These are phyloP conservation scores for Selenia dentaria DNA, from an alignment of 2,888 invertebrate genomes.

Conservation along the genomic window DNA sequence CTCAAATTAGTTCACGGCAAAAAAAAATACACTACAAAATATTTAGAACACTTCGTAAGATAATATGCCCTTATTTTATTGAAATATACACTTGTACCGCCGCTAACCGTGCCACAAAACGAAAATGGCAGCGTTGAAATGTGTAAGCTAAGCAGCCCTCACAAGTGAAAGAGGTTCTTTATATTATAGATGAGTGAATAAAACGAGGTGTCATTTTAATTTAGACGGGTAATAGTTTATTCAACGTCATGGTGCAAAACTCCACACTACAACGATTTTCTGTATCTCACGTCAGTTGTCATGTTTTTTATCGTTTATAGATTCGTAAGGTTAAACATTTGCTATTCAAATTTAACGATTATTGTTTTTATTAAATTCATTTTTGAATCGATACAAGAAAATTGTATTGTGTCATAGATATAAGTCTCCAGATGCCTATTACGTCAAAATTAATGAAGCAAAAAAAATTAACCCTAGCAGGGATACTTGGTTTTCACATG, in stretches of 20 bases:
- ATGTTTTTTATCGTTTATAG: too few relatives aligned
- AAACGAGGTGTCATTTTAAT: background rate
- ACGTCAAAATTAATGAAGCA: too few relatives aligned
- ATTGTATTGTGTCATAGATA: too few relatives aligned
- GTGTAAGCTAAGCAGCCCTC: slow-evolving; percentile 31
- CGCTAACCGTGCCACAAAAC: slow-evolving; percentile 81
- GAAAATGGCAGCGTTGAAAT: slow-evolving; percentile 81
- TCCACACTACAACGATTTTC: background rate
- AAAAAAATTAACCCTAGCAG: too few relatives aligned
- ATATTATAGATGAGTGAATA: too few relatives aligned
- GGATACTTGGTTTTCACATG: too few relatives aligned
- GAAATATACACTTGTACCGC: slow-evolving; percentile 65
- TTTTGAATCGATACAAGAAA: too few relatives aligned
- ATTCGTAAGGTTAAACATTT: too few relatives aligned
- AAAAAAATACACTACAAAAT: slow-evolving; percentile 49
- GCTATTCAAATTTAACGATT: too few relatives aligned
- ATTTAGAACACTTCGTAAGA: slow-evolving; percentile 51
- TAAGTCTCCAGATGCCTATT: too few relatives aligned
- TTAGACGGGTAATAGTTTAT: background rate
- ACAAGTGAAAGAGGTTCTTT: too few relatives aligned
- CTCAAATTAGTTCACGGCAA: slow-evolving; percentile 44
- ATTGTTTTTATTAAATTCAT: too few relatives aligned
- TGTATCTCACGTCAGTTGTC: background rate
- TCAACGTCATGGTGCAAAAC: slow-evolving; percentile 9
- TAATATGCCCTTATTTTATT: slow-evolving; percentile 51